Evolutionary conservation across 1,140 invertebrate species (phyloP), one percentile per base, ranked within the genome.

Genomic region (Arion vulgaris): DNA sequence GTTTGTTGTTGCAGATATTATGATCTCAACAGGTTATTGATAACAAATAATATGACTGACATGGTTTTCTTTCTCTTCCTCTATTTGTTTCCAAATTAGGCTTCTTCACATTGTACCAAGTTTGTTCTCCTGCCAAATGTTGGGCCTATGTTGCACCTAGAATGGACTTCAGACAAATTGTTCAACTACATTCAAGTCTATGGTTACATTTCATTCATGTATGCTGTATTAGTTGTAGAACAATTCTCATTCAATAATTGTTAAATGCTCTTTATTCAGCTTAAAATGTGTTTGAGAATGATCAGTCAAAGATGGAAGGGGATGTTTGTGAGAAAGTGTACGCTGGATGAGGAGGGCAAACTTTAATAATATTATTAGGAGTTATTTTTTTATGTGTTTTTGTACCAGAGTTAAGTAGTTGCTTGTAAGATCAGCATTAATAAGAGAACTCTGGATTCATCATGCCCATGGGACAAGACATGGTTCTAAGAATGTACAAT

Each of bases 101-200:
- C 45, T 34, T 75, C 45, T 41, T 45, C 71, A 75, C n/a, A 17
- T 51, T 75, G 73, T 75, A 75, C n/a, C 73, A 75, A 75, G 73
- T 75, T 41, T 75, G 73, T 75, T 75, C 73, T 15, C 45, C 73
- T 75, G 73, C 23, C 73, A 45, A 75, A 72, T 72, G 71, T 39
- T 72, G 36, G 28, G 28, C n/a, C 62, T 66, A 32, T 66, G n/a
- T 28, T 66, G 17, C 62, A 66, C n/a, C n/a, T 66, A 32, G 62
- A 66, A 32, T 32, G 62, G 62, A 66, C 62, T 66, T 32, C 62
- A 11, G n/a, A 66, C 9, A 57, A 26, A 41, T 39, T 45, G 71
- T 73, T 73, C 36, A 45, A 11, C 41, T 39, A 73, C 28, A 15
- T 23, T 45, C 36, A 45, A 73, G 71, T 45, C 71, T 39, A 32